Percentiles rank a stretch among this genome's conserved stretches.
phyloP scores from a whole-genome alignment of 2,888 invertebrate genomes.

The Cyclophora albipunctata region DNA sequence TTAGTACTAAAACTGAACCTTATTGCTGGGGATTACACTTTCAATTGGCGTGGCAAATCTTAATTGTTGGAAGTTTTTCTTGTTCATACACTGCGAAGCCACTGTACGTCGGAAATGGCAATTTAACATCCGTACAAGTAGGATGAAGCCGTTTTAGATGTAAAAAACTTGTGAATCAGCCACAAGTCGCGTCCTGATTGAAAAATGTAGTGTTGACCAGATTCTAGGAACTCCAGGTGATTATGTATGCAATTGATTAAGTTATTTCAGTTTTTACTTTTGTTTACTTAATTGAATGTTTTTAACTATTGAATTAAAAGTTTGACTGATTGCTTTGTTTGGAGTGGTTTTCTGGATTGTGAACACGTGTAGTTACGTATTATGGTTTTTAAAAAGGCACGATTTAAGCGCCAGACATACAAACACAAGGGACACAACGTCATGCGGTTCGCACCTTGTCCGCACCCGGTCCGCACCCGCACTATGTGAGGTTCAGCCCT shows the following conservation, averaged over 20 bases:
- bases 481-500: too few species aligned
- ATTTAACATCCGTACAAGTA: slow-evolving; percentile 40
- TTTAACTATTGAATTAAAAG: too few species aligned
- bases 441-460: too few species aligned
- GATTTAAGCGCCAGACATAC: too few species aligned
- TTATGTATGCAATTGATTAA: background rate
- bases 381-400: too few species aligned
- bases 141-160: slow-evolving; percentile 42
- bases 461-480: too few species aligned
- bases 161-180: slow-evolving; percentile 29
- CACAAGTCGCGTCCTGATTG: background rate
- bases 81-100: background rate
- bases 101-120: slow-evolving; percentile 39
- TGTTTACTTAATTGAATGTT: too few species aligned
- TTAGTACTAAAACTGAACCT: slow-evolving; percentile 8
- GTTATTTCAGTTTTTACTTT: too few species aligned
- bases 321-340: too few species aligned
- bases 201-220: background rate
- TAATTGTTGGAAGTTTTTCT: slow-evolving; percentile 34
- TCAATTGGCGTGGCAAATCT: slow-evolving; percentile 14
- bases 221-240: slow-evolving; percentile 16
- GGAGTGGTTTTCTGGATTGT: too few species aligned
- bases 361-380: too few species aligned
- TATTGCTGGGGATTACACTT: slow-evolving; percentile 14
- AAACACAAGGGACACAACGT: too few species aligned